Percentiles rank a stretch among this genome's conserved stretches.
Conservation (phyloP, 2,113 vertebrate species). For the Malurus melanocephalus region DNA sequence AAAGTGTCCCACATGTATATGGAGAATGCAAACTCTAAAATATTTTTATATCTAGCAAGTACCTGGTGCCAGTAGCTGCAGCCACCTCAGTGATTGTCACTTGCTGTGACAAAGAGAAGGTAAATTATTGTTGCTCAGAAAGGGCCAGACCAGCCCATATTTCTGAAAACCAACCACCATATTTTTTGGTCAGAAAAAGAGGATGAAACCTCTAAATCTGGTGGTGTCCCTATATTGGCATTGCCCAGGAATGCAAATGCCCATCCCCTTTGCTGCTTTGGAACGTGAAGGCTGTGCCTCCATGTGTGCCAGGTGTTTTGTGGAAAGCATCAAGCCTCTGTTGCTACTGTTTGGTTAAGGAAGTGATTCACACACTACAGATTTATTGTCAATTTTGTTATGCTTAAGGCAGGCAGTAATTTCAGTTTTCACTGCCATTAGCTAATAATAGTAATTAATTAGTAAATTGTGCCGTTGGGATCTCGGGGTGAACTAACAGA, state of each 20-base stretch:
- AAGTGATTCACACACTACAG: conserved; percentile 49
- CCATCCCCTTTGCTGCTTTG: not conserved
- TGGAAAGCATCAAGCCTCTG: not conserved
- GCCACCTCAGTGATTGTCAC: not conserved
- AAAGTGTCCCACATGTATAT: not conserved
- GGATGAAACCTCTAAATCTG: not conserved
- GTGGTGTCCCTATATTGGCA: not conserved
- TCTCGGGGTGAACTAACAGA: conserved; percentile 71
- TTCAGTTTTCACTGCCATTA: conserved; percentile 73
- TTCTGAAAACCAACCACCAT: not conserved
- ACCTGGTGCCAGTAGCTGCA: not conserved
- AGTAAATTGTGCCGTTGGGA: conserved; percentile 70
- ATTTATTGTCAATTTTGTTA: conserved; percentile 69
- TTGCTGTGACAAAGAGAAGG: not conserved
- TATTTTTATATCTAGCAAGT: not conserved
- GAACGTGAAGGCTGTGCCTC: not conserved
- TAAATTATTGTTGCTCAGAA: not conserved
- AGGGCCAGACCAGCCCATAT: not conserved
- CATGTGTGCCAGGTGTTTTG: not conserved
- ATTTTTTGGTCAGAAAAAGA: not conserved
- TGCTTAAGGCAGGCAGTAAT: conserved; percentile 75
- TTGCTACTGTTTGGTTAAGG: not conserved
- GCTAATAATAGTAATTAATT: conserved; percentile 82
- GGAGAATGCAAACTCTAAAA: not conserved
- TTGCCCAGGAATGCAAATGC: not conserved